Conservation (phyloP, 2,113 vertebrate species). For the Gila orcuttii region DNA sequence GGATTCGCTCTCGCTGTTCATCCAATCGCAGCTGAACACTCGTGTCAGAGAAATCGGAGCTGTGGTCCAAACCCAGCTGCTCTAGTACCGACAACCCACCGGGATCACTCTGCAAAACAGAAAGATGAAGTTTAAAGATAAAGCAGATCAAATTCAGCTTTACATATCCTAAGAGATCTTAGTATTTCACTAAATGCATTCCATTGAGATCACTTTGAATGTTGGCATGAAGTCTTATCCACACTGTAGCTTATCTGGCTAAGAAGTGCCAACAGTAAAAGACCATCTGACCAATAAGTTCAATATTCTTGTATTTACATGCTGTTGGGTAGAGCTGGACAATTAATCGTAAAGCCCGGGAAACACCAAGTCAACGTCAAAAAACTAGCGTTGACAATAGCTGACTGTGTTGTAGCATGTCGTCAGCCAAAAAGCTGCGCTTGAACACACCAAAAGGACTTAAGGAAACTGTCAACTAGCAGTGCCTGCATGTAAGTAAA, state of each 20-base stretch:
- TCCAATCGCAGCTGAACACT: constrained; percentile 97
- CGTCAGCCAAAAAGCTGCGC: too few relatives aligned
- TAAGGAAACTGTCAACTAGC: too few relatives aligned
- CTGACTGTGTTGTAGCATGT: too few relatives aligned
- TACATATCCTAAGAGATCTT: background rate
- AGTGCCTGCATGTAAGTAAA: too few relatives aligned
- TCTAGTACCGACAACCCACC: constrained; percentile 86
- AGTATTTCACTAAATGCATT: background rate
- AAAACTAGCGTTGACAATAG: too few relatives aligned
- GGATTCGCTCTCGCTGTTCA: constrained; percentile 96
- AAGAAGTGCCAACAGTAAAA: background rate
- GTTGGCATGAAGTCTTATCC: background rate
- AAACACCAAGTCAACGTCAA: too few relatives aligned
- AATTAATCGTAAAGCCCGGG: too few relatives aligned
- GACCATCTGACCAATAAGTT: background rate
- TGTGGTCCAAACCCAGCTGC: constrained; percentile 85
- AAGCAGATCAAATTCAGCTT: background rate
- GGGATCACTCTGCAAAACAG: constrained; percentile 82
- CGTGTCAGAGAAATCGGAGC: constrained; percentile 91
- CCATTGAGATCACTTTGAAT: constrained; percentile 1
- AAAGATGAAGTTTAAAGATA: constrained; percentile 35
- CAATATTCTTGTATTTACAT: background rate
- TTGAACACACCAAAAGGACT: too few relatives aligned
- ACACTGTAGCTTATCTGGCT: background rate
- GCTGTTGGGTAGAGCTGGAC: background rate